Percentiles rank a stretch among this genome's conserved stretches.
These are phyloP conservation scores for Pantelozetes paolii DNA, from an alignment of 2,888 invertebrate genomes.

Conservation along the genomic window DNA sequence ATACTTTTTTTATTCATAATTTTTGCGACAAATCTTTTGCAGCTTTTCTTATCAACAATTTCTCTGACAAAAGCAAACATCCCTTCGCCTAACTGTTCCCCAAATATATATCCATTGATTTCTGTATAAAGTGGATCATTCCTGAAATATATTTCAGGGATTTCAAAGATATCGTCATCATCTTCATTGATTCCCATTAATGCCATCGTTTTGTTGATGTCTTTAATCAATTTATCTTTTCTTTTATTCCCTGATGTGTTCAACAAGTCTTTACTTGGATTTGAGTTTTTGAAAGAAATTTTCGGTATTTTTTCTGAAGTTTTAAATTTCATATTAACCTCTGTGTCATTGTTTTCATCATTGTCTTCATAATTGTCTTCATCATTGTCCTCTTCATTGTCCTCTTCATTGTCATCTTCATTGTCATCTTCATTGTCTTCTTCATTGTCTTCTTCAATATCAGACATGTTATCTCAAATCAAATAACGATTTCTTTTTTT, in stretches of 20 bases:
- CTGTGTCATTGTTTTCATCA: background rate
- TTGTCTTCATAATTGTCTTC: background rate
- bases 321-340: too few species aligned
- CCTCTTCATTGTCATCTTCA: too few species aligned
- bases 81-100: background rate
- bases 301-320: background rate
- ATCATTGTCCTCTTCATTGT: too few species aligned
- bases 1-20: background rate
- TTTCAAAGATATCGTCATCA: background rate
- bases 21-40: constrained; percentile 5
- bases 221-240: background rate
- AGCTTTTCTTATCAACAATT: background rate
- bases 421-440: too few species aligned
- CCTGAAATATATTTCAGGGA: background rate
- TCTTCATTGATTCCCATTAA: background rate
- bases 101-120: background rate
- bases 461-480: too few species aligned
- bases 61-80: constrained; percentile 10
- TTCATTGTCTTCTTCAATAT: too few species aligned
- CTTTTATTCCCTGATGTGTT: background rate
- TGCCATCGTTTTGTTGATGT: background rate
- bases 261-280: background rate
- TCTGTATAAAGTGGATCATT: background rate
- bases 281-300: background rate
- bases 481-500: too few species aligned